Evolutionary conservation across 2,797 vertebrate species (phyloP).

Genomic region (Alauda arvensis): DNA sequence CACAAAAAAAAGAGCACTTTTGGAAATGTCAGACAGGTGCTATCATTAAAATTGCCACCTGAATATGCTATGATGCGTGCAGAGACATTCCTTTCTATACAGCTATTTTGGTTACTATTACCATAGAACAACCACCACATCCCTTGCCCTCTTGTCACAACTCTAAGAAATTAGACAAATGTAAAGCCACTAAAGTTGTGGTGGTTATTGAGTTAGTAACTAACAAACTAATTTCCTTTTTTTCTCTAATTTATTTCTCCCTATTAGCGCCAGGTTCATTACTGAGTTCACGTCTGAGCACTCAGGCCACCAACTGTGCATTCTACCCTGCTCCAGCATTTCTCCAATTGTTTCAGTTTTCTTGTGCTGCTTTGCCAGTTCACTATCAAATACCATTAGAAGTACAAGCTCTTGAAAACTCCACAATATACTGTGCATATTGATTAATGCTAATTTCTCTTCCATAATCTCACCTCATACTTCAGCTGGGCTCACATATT

Average conservation of each 20-base stretch:
- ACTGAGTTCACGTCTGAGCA: fast-evolving
- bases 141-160: background rate
- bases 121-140: background rate
- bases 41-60: background rate
- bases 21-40: background rate
- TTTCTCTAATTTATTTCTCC: background rate
- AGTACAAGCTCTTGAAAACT: background rate
- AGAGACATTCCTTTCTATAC: background rate
- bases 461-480: background rate
- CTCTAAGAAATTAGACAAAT: background rate
- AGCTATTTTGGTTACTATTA: background rate
- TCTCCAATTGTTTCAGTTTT: background rate
- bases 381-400: background rate
- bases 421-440: background rate
- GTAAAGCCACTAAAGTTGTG: background rate
- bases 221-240: background rate
- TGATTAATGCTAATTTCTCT: background rate
- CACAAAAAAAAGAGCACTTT: background rate
- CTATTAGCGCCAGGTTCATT: background rate
- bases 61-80: background rate
- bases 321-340: background rate
- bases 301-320: background rate
- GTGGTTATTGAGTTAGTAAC: background rate
- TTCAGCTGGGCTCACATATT: background rate
- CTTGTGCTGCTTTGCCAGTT: background rate